Evolutionary conservation across 2,797 vertebrate genomes (phyloP), one percentile per base, ranked within the genome.

Genomic region (Sebastes flavidus): DNA sequence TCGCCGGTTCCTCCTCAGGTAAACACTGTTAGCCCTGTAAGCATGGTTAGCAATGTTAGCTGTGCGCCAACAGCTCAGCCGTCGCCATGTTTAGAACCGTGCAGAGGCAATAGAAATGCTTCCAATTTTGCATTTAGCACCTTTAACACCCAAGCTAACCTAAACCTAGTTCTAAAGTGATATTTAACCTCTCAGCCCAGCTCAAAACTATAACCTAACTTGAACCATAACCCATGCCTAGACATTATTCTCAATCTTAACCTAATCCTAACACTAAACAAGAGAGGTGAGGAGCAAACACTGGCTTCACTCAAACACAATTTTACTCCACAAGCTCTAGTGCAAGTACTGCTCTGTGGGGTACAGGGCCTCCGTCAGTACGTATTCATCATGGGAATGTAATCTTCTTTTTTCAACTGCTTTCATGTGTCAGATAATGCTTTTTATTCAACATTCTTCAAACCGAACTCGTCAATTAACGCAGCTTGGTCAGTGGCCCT

Each of bases 1-100:
- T 0, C 9, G 0, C 20, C 8, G 16, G 16, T 49, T 49, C 46
- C 8, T 0, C 46, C 0, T 49, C 46, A 49, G 18, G 46, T 49
- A 49, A 49, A 52, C 49, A 52, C 8, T 20, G 18, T 52, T 52
- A 46, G 42, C 42, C 0, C 16, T 46, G 16, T 46, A 0, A 52
- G 49, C 20, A 52, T 27, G 27, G 20, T 52, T 52, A n/a, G 20
- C 49, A 54, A 54, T 54, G 49, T 9, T 54, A 54, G 20, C 49
- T 54, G 18, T n/a, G 14, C 4, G 9, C 49, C 49, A 54, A n/a
- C 49, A n/a, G 49, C 8, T 54, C 49, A 54, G 49, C 49, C 20
- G 9, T 54, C 0, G 49, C 49, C 49, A n/a, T 22, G 49, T n/a
- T 54, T n/a, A 54, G 20, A 22, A 0, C 18, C 20, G 2, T 52